Percentiles rank a stretch among this genome's conserved stretches.
Conservation (phyloP, 2,888 invertebrate species). For the Lissocephala sabroskyi region DNA sequence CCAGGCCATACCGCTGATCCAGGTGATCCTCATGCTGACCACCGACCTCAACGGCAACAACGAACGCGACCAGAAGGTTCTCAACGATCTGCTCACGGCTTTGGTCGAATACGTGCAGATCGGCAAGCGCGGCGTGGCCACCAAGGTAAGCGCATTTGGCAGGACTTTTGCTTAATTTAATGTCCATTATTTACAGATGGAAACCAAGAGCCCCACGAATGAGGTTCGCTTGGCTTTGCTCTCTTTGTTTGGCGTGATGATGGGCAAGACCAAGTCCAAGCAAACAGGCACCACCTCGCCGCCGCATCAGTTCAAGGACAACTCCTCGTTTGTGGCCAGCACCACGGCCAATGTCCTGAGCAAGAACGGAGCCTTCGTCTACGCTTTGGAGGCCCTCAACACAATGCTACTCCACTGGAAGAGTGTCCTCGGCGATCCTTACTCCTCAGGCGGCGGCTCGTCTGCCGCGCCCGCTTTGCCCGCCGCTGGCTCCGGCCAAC, state of each 20-base stretch:
- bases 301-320: conserved; percentile 75
- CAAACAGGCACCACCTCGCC: conserved; percentile 71
- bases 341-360: conserved; percentile 81
- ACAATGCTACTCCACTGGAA: conserved; percentile 86
- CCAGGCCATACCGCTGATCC: conserved; percentile 91
- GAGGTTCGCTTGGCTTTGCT: conserved; percentile 92
- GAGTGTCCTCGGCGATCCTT: conserved; percentile 71
- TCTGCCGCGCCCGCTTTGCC: conserved; percentile 14
- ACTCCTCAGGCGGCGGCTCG: conserved; percentile 25
- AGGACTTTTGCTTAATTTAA: neutral
- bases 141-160: conserved; percentile 54
- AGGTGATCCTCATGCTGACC: conserved; percentile 91
- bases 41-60: conserved; percentile 90
- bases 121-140: conserved; percentile 74
- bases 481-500: neutral
- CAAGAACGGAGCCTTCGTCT: conserved; percentile 81
- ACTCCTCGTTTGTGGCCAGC: conserved; percentile 77
- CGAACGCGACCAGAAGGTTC: conserved; percentile 83
- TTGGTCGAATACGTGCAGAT: conserved; percentile 83
- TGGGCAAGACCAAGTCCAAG: conserved; percentile 72
- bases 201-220: conserved; percentile 79
- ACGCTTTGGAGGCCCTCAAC: conserved; percentile 81
- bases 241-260: conserved; percentile 82
- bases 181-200: conserved; percentile 46
- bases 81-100: conserved; percentile 83